Evolutionary conservation across 2,888 invertebrate species (phyloP), one percentile per base, ranked within the genome.

Genomic region (Brassicogethes aeneus): DNA sequence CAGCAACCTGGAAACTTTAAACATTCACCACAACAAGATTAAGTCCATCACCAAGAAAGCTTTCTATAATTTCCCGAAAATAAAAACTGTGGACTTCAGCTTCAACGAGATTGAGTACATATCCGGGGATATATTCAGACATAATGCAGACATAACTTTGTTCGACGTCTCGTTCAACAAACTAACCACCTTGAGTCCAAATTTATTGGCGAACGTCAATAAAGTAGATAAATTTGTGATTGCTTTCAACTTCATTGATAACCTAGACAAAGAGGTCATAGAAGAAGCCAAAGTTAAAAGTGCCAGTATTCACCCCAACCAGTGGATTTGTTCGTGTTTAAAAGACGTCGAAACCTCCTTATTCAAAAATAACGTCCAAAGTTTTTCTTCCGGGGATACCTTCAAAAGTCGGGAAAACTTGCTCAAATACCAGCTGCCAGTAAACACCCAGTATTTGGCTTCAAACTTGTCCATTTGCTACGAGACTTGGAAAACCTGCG

Each of bases 1-100:
- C 10, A 32, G 32, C 13, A 7, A 7, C 13, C 3, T 32, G 13
- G 13, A 12, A 12, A 12, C 3, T 7, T 32, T 32, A 32, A 12
- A 32, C 12, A 5, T 32, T 7, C 32, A 32, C 32, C 32, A 32
- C 32, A 32, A 32, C 32, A 32, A 13, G 12, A 32, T 32, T 32
- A 32, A 5, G 13, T 3, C 8, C 5, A 5, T 32, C 8, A 12
- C 5, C 32, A 32, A 13, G 12, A 12, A 12, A 12, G 7, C 32
- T 5, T 32, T 32, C 13, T 12, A 32, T 32, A 32, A 8, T 3
- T 13, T 32, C 14, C 32, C 32, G 3, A 12, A 32, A 10, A 5
- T 32, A 3, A 3, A 13, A 13, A 3, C 5, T 5, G 3, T 32
- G 12, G 32, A 32, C 14, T 13, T 32, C 12, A 32, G 32, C 14